These are phyloP conservation scores for Diadema setosum DNA, from an alignment of 35 echinoderm and acorn worm genomes.

Conservation along the genomic window DNA sequence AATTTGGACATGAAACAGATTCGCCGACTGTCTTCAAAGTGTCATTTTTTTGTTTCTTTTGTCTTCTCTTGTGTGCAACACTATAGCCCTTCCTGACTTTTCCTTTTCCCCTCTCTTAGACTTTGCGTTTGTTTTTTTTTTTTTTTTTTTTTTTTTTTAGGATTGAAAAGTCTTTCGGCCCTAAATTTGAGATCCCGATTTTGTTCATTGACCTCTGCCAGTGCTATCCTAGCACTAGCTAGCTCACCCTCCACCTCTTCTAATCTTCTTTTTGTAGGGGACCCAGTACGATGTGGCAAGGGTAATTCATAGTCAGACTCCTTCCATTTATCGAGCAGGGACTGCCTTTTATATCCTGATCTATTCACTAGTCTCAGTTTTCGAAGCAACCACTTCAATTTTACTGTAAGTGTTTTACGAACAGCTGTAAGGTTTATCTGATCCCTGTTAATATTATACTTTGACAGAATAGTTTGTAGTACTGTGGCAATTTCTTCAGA, in stretches of 20 bases:
- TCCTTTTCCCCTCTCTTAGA: neutral
- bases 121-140: too few species aligned
- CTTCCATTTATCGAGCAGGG: neutral
- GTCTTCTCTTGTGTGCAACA: neutral
- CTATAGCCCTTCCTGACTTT: neutral
- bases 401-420: neutral
- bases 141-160: too few species aligned
- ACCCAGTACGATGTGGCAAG: constrained; percentile 15
- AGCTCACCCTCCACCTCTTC: neutral
- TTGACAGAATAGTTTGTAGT: neutral
- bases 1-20: neutral
- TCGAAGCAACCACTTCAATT: neutral
- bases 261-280: constrained; percentile 11
- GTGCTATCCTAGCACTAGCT: neutral
- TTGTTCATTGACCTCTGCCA: neutral
- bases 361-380: neutral
- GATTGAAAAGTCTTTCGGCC: neutral
- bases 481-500: neutral
- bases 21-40: neutral
- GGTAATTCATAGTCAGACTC: neutral
- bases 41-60: neutral
- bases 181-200: neutral
- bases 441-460: neutral
- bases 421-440: neutral
- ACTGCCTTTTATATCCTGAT: neutral